Percentiles rank a stretch among this genome's conserved stretches.
phyloP scores from a whole-genome alignment of 2,113 vertebrate species.

The Cyanoderma ruficeps region DNA sequence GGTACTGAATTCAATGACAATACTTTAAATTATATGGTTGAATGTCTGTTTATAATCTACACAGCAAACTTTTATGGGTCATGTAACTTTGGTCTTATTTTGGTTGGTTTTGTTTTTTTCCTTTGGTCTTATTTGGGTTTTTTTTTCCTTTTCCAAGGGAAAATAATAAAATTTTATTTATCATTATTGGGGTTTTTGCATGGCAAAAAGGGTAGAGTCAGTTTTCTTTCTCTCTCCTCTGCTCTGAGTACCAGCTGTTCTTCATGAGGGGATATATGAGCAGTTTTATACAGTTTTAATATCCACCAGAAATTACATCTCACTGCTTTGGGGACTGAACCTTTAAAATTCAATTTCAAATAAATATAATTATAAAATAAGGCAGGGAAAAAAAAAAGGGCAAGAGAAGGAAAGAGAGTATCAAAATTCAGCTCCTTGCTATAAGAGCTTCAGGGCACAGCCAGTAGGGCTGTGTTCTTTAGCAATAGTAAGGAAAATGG shows the following conservation, averaged over 20 bases:
- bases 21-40: not conserved
- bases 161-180: slow-evolving; percentile 13
- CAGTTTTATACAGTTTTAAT: slow-evolving; percentile 73
- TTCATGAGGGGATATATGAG: slow-evolving; percentile 52
- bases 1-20: not conserved
- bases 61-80: not conserved
- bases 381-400: not conserved
- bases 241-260: slow-evolving; percentile 57
- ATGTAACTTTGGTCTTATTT: not conserved
- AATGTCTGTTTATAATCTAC: not conserved
- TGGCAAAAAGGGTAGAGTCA: slow-evolving; percentile 9
- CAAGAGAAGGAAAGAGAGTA: not conserved
- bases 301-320: slow-evolving; percentile 75
- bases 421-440: slow-evolving; percentile 33
- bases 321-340: slow-evolving; percentile 64
- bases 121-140: not conserved
- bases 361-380: slow-evolving; percentile 73
- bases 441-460: slow-evolving; percentile 48
- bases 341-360: slow-evolving; percentile 78
- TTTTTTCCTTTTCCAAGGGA: not conserved
- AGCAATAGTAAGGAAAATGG: slow-evolving; percentile 17
- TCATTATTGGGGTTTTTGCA: not conserved
- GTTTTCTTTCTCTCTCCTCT: not conserved
- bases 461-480: not conserved
- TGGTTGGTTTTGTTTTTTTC: not conserved